phyloP scores from a whole-genome alignment of 2,888 invertebrate genomes.

The Temnothorax unifasciatus region DNA sequence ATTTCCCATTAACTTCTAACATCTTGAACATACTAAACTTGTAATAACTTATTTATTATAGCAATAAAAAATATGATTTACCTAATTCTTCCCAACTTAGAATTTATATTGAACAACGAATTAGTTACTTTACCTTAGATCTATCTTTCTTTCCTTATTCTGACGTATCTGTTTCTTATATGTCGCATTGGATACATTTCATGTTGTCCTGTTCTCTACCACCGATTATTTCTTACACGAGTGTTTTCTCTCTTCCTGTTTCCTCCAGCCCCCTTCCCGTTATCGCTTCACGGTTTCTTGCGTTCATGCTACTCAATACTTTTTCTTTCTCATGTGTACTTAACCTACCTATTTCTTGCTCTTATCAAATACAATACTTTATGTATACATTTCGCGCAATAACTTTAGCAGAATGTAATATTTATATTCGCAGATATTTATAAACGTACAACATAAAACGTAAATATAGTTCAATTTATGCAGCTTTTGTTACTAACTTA shows the following conservation, averaged over 20 bases:
- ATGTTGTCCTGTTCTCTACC: neutral
- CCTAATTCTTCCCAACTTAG: neutral
- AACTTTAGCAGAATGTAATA: neutral
- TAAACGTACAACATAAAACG: neutral
- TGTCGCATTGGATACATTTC: neutral
- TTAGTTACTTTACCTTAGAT: neutral
- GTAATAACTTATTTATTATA: neutral
- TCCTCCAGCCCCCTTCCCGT: neutral
- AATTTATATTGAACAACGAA: neutral
- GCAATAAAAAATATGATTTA: neutral
- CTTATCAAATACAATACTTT: neutral
- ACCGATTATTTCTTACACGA: constrained; percentile 22
- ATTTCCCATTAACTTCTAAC: neutral
- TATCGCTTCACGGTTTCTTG: constrained; percentile 22
- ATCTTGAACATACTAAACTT: neutral
- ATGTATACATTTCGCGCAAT: neutral
- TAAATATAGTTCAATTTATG: neutral
- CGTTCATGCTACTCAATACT: neutral
- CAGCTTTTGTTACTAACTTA: neutral
- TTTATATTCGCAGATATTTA: neutral
- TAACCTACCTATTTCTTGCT: neutral
- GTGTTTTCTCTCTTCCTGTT: neutral
- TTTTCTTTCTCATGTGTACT: constrained; percentile 5
- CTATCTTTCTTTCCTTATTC: neutral
- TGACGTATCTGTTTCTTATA: neutral